Percentiles rank a stretch among this genome's conserved stretches.
These are phyloP conservation scores for Pomacea maculata DNA, from an alignment of 1,140 invertebrate genomes.

Conservation along the genomic window DNA sequence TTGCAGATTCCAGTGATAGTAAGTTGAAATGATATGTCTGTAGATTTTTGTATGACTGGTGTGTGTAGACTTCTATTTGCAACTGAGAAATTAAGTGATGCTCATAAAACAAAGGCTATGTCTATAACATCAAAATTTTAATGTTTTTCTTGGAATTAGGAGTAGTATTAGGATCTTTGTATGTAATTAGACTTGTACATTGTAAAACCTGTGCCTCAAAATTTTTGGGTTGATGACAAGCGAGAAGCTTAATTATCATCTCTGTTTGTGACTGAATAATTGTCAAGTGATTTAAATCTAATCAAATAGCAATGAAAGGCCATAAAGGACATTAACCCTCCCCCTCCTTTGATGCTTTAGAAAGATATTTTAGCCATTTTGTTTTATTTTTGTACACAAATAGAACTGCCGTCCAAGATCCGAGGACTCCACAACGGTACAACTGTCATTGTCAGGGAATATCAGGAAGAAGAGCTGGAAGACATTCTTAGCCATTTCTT, in stretches of 20 bases:
- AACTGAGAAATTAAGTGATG: not conserved
- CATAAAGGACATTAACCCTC: not conserved
- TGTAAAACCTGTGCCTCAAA: not conserved
- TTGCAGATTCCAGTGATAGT: not conserved
- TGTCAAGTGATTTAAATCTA: not conserved
- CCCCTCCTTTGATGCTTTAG: not conserved
- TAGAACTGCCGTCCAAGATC: not conserved
- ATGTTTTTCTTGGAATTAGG: not conserved
- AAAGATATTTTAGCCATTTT: not conserved
- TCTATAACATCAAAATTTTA: not conserved
- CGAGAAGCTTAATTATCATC: not conserved
- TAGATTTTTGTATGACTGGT: not conserved
- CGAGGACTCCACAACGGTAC: constrained; percentile 33
- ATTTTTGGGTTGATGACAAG: too few relatives aligned
- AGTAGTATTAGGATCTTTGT: not conserved
- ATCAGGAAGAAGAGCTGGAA: constrained; percentile 24
- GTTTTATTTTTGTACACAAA: not conserved
- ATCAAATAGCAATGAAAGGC: not conserved
- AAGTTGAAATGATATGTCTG: not conserved
- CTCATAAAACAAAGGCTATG: not conserved
- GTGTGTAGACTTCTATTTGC: not conserved
- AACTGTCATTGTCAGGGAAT: constrained; percentile 38
- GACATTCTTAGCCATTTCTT: not conserved
- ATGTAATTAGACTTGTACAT: not conserved
- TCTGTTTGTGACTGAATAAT: not conserved